These are phyloP conservation scores for Pampusana beccarii DNA, from an alignment of 2,113 vertebrate genomes.

Conservation along the genomic window DNA sequence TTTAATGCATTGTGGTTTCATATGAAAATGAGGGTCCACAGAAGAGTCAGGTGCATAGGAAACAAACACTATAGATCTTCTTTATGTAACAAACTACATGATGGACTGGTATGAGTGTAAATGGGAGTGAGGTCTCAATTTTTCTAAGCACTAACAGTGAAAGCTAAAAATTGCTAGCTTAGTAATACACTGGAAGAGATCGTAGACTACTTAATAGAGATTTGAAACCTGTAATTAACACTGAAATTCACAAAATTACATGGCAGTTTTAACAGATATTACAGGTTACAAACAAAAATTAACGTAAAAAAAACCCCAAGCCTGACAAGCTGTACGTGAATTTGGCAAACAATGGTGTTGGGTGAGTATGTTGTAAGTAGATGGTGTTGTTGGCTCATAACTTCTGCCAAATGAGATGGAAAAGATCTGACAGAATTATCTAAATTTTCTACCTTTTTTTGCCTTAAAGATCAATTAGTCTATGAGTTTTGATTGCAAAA, in stretches of 20 bases:
- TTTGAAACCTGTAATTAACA: background rate
- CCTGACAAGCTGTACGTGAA: background rate
- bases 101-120: background rate
- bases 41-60: background rate
- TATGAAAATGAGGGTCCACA: background rate
- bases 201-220: background rate
- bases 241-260: background rate
- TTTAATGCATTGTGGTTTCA: background rate
- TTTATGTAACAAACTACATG: background rate
- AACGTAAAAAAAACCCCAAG: background rate
- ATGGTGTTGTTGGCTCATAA: rapidly evolving
- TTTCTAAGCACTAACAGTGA: background rate
- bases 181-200: background rate
- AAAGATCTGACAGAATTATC: background rate
- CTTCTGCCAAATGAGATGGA: background rate
- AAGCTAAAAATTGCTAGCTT: background rate
- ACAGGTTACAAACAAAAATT: background rate
- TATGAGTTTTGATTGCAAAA: background rate
- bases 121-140: background rate
- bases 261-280: background rate
- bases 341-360: background rate
- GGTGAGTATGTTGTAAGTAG: background rate
- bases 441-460: background rate
- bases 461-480: background rate
- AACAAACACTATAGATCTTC: background rate